Conservation (phyloP, 2,888 invertebrate genomes). For the Cantharis lateralis region DNA sequence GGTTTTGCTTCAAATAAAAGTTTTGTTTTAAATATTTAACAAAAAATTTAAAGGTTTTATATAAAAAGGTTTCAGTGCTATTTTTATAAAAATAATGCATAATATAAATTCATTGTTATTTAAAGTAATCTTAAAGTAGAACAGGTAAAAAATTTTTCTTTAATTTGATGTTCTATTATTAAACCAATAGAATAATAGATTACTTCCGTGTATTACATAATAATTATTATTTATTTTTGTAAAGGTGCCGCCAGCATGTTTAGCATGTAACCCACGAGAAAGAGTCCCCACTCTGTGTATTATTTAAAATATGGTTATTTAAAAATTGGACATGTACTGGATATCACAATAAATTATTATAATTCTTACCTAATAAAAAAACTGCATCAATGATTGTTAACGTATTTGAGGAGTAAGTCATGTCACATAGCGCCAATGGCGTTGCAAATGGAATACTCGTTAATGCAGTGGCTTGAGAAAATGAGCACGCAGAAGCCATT, state of each 20-base stretch:
- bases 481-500: conserved; percentile 40
- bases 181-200: neutral
- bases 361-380: conserved; percentile 38
- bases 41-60: too few species aligned
- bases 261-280: neutral
- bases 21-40: too few species aligned
- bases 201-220: neutral
- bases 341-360: neutral
- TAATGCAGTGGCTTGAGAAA: conserved; percentile 43
- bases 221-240: neutral
- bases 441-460: conserved; percentile 45
- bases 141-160: neutral
- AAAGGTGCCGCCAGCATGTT: neutral
- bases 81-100: neutral
- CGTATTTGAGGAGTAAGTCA: conserved; percentile 30
- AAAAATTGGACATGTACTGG: too few species aligned
- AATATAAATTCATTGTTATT: neutral
- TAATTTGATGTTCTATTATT: neutral
- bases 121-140: neutral
- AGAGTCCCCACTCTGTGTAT: neutral
- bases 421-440: conserved; percentile 47
- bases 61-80: too few species aligned
- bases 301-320: neutral
- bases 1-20: too few species aligned
- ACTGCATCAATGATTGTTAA: conserved; percentile 38